Base-by-base conservation (phyloP, 2,888 invertebrate species). In the Melieria crassipennis region DNA sequence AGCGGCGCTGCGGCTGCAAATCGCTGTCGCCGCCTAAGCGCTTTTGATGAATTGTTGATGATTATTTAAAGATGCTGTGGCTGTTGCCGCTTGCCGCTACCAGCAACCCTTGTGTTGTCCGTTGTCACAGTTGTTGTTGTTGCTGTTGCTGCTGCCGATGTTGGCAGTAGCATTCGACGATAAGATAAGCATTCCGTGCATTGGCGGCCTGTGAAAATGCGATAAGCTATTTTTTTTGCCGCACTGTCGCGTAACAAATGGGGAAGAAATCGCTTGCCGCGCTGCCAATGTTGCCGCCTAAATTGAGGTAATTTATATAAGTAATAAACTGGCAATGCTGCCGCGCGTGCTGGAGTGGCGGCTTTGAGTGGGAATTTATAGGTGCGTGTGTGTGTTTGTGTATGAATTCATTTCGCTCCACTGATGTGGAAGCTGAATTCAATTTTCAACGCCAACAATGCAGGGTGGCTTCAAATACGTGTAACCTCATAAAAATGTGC, bases 21-120 rank as follows among this genome's bases (percentile, higher is more conserved):
- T 13, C n/a, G 58, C 11, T 10, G 16, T 47, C 7, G 58, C 72
- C 55, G 56, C 73, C 63, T 65, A 56, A 67, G 57, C 56, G 65
- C 43, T 58, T 67, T 70, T 84, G 84, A 84, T 84, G 84, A 82
- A 84, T 84, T 83, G 83, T 79, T 80, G 84, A 83, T 84, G 83
- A 84, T 84, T 83, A 81, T 83, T 83, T 82, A 83, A 83, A 83
- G 83, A 83, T 83, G 83, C 79, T 81, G 73, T 67, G 70, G 55
- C 64, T 60, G n/a, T 45, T 56, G 4, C 42, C 48, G 67, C 13
- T 65, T 62, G 62, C 64, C 52, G 64, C 60, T 63, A 70, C 69
- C 64, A 68, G 60, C 67, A 57, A 70, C 66, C 68, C 5, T 50
- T n/a, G 61, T 56, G 52, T 47, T 56, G 52, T 47, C 42, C 30